Base-by-base conservation (phyloP, 2,797 vertebrate genomes). In the Tiaroga cobitis region DNA sequence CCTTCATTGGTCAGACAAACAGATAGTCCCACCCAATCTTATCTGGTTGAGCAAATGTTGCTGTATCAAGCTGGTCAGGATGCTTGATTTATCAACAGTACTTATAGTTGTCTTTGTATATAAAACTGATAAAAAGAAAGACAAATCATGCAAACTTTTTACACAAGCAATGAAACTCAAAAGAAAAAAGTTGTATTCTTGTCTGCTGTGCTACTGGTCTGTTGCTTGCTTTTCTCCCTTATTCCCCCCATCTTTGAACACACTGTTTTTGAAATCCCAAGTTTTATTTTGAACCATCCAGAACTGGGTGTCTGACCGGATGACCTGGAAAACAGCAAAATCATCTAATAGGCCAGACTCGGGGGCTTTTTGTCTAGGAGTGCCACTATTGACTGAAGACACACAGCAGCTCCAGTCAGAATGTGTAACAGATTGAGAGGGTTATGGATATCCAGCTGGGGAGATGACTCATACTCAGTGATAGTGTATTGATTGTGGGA, bases 391-490 rank as follows among this genome's bases (percentile, higher is more conserved):
- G 67, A 70, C 59, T 49, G 54, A 78, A 72, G 39, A 67, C 16
- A 61, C 16, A 61, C 54, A 29, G 81, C 69, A 83, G 76, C n/a
- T 49, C 7, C 51, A 49, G 73, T 34, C 74, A 51, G 39, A 26
- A 7, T 43, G 18, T 76, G 70, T 65, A 56, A 26, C 80, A 63
- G 81, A 73, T 70, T 68, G 65, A 77, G 65, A 39, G 2, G 65
- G 49, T 76, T 19, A 70, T 37, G 49, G 72, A 69, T 76, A 69
- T 84, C 18, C 63, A 59, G 56, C 54, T 24, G 70, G 54, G 74
- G 79, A 56, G 34, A 75, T 87, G 87, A 89, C 79, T 89, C 84
- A 87, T 70, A 80, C 80, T 32, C 73, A 16, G 54, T 76, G 61
- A 86, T 82, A 54, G 32, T 18, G 65, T 76, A 84, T 86, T 65